phyloP scores from a whole-genome alignment of 1,140 invertebrate genomes.

The Zaprionus vittiger region DNA sequence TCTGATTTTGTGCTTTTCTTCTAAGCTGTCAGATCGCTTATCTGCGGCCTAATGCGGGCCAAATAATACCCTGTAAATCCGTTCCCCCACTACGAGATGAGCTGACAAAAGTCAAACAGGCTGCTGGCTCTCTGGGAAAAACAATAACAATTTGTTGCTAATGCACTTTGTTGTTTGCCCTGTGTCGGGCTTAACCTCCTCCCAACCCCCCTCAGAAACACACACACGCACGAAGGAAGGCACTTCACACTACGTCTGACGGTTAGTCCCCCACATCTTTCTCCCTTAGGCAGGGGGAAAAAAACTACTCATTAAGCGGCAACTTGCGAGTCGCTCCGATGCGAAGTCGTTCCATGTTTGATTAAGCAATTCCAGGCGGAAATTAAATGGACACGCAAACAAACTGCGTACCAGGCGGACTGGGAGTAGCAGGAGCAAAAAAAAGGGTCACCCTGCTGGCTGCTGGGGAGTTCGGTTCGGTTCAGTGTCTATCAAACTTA shows the following conservation, averaged over 20 bases:
- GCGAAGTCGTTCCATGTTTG: conserved; percentile 55
- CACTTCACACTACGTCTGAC: conserved; percentile 1
- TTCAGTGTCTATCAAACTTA: conserved; percentile 74
- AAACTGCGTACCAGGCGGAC: conserved; percentile 48
- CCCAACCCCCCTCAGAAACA: background rate
- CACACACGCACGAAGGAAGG: background rate
- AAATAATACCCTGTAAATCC: conserved; percentile 20
- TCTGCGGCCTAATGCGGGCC: conserved; percentile 13
- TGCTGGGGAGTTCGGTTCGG: conserved; percentile 23
- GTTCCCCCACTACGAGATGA: background rate
- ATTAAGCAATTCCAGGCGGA: conserved; percentile 81
- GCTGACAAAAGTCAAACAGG: conserved; percentile 30
- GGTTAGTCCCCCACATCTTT: background rate
- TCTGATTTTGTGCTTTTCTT: conserved; percentile 34
- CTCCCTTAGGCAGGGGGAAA: background rate
- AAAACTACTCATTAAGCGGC: conserved; percentile 18
- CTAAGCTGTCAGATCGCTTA: conserved; percentile 33
- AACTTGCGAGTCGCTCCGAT: conserved; percentile 59
- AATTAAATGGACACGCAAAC: conserved; percentile 83
- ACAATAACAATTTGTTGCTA: conserved; percentile 82
- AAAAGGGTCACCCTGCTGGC: conserved; percentile 63
- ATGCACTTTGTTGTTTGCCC: conserved; percentile 64
- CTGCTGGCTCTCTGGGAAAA: conserved; percentile 27
- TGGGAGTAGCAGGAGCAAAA: conserved; percentile 16
- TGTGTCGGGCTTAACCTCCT: conserved; percentile 28